Base-by-base conservation (phyloP, 64 coral and sea anemone species). In the Pocillopora verrucosa region DNA sequence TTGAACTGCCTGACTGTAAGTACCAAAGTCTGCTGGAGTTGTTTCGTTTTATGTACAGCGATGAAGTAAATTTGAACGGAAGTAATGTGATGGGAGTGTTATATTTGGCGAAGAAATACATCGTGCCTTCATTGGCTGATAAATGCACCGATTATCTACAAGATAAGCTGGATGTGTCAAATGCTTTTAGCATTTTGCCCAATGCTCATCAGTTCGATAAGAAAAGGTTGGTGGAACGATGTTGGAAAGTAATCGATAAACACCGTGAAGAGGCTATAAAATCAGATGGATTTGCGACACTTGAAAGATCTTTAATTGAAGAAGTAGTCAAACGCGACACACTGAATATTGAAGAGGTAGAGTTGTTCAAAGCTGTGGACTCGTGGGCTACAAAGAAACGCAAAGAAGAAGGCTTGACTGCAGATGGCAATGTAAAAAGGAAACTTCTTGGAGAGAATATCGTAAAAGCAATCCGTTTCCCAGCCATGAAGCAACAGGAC, bases 41-140 rank as follows among this genome's bases (percentile, higher is more conserved):
- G 30, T 83, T 83, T 41, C 80, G 80, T 34, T 83, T 36, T 60
- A 65, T 83, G 30, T 83, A 83, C 80, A 67, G 80, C 77, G 77
- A 60, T 25, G 77, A 79, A 79, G 77, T 79, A 9, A 79, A 79
- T 5, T 60, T 79, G 17, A 79, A 9, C 57, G 37, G 57, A 79
- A 59, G 77, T 79, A 79, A 79, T 83, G 80, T 83, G 62, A 83
- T 83, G 80, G 80, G 61, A 69, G 80, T 83, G 60, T 56, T 83
- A 60, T 83, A 83, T 62, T 83, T 83, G 61, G 80, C 80, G 12
- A 83, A 83, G 61, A 83, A 83, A 51, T 83, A 83, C 34, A 68
- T 83, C 16, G 80, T 83, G 34, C 35, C 62, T 25, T 36, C 61
- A 83, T 16, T 83, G 10, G 62, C 35, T 61, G 80, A 61, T 11